Evolutionary conservation across 2,888 invertebrate species (phyloP), one percentile per base, ranked within the genome.

Genomic region (Trissolcus brochymenae): DNA sequence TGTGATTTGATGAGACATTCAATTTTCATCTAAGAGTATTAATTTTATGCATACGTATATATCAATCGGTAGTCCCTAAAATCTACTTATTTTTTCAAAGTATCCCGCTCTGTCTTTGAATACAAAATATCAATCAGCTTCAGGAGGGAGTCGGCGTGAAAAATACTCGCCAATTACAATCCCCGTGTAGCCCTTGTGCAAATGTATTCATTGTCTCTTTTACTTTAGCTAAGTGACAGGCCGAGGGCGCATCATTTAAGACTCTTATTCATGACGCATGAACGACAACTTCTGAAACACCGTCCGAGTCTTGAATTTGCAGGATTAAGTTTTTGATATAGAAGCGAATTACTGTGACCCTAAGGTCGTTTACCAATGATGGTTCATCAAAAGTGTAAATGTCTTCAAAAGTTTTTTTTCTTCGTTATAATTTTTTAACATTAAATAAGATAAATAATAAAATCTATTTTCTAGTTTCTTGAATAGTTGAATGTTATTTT

Each of bases 71-170:
- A 65, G 74, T 71, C 74, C 73, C 79, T 79, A 60, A 71, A 79
- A 79, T 76, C 74, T 71, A 76, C 76, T 80, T 79, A 76, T 79
- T 79, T 80, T 80, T 79, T 74, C 70, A 66, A 73, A 72, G 76
- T 71, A 66, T 72, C 64, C 72, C 59, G 68, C 68, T 74, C 61
- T 55, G 66, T 76, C 79, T 77, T 80, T 86, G 87, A 88, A 87
- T 88, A 86, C 85, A 86, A 88, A 88, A 87, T 87, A 87, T 88
- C 87, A 88, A 87, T 88, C 87, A 87, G 85, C 83, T 82, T 81
- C 78, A 83, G 81, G 82, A 83, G 85, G 79, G 82, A 79, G 82
- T 43, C 72, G 72, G 84, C 83, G 82, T 87, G 86, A 87, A 87
- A 87, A 87, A 87, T 88, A 85, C 86, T 85, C 84, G 84, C 86